Evolutionary conservation across 2,113 vertebrate species (phyloP), one percentile per base, ranked within the genome.

Genomic region (Sterrhoptilus dennistouni): DNA sequence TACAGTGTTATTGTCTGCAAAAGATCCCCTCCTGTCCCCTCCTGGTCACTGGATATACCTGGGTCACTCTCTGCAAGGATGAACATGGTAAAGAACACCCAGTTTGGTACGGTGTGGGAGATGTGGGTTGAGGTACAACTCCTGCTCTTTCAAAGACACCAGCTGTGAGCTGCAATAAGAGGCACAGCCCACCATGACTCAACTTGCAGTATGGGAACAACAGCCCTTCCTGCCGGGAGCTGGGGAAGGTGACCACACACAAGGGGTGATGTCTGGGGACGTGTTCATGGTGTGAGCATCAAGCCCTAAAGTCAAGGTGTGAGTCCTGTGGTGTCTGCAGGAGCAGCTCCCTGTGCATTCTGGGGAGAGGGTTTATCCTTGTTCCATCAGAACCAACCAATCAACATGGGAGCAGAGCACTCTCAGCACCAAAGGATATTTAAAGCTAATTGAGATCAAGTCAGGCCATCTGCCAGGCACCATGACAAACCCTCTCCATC

Each of bases 211-310:
- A 44, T 13, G 17, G n/a, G 50, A 72, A 27, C 42, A 49, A 4
- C 5, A 75, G 36, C 35, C 33, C 23, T n/a, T 92, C 38, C 33
- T 59, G 8, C 14, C 38, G 40, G 65, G 47, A 50, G 38, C 14
- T 42, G 49, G 12, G 17, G 65, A 71, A 47, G 52, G 52, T 14
- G 65, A 23, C 27, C 60, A 61, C 49, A 42, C 35, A 12, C 5
- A 15, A 2, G 2, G 31, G 9, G 19, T 24, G 35, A 14, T 3
- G 2, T 19, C 35, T 74, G 49, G 27, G 25, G 35, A 5, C 0
- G 7, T n/a, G 40, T 40, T 44, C 9, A 11, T 36, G 4, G 0
- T 24, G 35, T 40, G 33, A 83, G 6, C 35, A 76, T 12, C 47
- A 56, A 5, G 3, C 2, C 28, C 42, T 33, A 2, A 53, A 44